Conservation (phyloP, 2,888 invertebrate genomes). For the Diloba caeruleocephala region DNA sequence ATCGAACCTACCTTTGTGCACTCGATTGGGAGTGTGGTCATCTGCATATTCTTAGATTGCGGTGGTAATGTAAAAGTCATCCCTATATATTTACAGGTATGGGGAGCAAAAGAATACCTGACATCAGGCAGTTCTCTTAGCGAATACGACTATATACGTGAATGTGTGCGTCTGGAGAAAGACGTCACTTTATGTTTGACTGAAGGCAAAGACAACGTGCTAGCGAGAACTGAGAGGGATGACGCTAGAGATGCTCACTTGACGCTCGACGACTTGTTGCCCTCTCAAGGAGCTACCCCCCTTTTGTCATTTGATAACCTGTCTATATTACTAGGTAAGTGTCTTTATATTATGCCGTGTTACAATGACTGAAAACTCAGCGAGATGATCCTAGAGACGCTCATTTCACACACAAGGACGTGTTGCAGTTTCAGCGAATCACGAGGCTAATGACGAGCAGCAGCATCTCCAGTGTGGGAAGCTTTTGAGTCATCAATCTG, state of each 20-base stretch:
- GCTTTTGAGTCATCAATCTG: too few relatives aligned
- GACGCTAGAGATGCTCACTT: slow-evolving; percentile 94
- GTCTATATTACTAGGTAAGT: slow-evolving; percentile 94
- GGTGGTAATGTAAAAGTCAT: neutral
- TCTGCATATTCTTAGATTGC: too few relatives aligned
- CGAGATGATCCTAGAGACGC: neutral
- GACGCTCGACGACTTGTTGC: slow-evolving; percentile 93
- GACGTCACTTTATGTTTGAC: slow-evolving; percentile 93
- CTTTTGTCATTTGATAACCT: slow-evolving; percentile 95
- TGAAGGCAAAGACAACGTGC: slow-evolving; percentile 91
- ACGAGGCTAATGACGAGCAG: too few relatives aligned
- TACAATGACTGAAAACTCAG: too few relatives aligned
- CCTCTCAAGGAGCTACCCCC: slow-evolving; percentile 91
- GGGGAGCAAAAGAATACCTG: slow-evolving; percentile 96
- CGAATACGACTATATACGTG: slow-evolving; percentile 97
- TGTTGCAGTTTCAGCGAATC: too few relatives aligned
- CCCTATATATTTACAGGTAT: slow-evolving; percentile 88
- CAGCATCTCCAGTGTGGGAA: too few relatives aligned
- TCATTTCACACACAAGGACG: too few relatives aligned
- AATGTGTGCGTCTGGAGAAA: slow-evolving; percentile 97
- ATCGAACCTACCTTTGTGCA: too few relatives aligned
- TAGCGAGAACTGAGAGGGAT: slow-evolving; percentile 94
- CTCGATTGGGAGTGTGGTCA: too few relatives aligned
- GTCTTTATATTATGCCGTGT: too few relatives aligned
- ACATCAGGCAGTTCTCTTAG: slow-evolving; percentile 94